Conservation (phyloP, 2,888 invertebrate species). For the Caenorhabditis sp. region DNA sequence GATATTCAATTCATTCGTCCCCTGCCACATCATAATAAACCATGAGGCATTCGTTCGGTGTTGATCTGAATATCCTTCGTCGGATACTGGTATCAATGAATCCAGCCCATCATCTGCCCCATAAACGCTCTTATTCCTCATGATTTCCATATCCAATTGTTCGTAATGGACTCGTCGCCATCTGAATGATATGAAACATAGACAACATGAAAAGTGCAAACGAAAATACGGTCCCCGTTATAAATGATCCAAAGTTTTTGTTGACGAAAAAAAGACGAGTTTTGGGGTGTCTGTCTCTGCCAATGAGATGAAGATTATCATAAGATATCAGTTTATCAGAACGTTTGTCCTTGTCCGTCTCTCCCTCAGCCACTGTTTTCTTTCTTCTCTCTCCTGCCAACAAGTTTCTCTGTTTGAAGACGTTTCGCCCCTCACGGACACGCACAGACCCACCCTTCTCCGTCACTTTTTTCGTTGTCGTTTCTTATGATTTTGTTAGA, state of each 20-base stretch:
- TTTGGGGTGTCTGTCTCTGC: conserved; percentile 18
- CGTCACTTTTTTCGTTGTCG: conserved; percentile 34
- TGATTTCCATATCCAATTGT: conserved; percentile 18
- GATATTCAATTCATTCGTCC: no score
- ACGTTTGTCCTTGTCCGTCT: conserved; percentile 47
- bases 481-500: conserved; percentile 35
- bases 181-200: not conserved
- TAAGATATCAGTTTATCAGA: conserved; percentile 55
- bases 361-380: conserved; percentile 20
- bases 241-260: conserved; percentile 25
- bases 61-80: no score
- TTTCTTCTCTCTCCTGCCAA: conserved; percentile 47
- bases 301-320: conserved; percentile 41
- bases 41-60: not conserved
- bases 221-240: not conserved
- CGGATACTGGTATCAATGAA: conserved; percentile 1
- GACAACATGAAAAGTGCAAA: conserved; percentile 26
- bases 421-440: not conserved
- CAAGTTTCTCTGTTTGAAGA: conserved; percentile 43
- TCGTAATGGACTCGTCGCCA: conserved; percentile 47
- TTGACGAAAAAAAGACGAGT: conserved; percentile 45
- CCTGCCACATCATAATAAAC: not conserved
- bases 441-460: conserved; percentile 27
- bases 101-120: conserved; percentile 22
- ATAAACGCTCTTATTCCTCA: conserved; percentile 31